These are phyloP conservation scores for Barypeithes pellucidus DNA, from an alignment of 2,888 invertebrate species.

Conservation along the genomic window DNA sequence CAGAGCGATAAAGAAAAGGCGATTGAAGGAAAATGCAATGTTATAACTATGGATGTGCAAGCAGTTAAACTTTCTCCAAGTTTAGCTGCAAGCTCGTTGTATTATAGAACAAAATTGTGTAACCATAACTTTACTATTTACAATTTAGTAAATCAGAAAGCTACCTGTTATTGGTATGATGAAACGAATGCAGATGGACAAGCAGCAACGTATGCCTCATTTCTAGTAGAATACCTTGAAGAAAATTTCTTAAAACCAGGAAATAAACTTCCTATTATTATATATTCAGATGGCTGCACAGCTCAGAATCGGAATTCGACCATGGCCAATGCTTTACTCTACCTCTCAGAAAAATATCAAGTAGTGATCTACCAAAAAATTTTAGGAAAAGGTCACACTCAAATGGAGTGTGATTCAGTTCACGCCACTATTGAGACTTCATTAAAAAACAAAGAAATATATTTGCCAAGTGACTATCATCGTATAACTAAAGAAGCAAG, in stretches of 20 bases:
- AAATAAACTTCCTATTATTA: slow-evolving; percentile 42
- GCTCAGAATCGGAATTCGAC: slow-evolving; percentile 55
- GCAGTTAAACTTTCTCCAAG: slow-evolving; percentile 37
- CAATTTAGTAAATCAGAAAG: slow-evolving; percentile 55
- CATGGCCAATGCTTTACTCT: slow-evolving; percentile 54
- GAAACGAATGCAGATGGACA: slow-evolving; percentile 34
- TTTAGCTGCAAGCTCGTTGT: slow-evolving; percentile 55
- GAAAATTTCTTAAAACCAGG: slow-evolving; percentile 19
- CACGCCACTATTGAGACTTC: slow-evolving; percentile 54
- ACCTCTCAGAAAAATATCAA: slow-evolving; percentile 27
- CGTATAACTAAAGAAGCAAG: slow-evolving; percentile 36
- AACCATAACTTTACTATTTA: slow-evolving; percentile 61
- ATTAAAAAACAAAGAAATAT: slow-evolving; percentile 51
- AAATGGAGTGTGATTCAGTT: slow-evolving; percentile 42
- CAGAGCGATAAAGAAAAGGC: slow-evolving; percentile 10
- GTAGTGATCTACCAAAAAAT: slow-evolving; percentile 51
- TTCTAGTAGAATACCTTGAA: background rate
- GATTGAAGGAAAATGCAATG: slow-evolving; percentile 16
- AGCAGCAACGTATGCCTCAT: slow-evolving; percentile 9
- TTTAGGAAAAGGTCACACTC: slow-evolving; percentile 55
- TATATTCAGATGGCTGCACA: slow-evolving; percentile 56
- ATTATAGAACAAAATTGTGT: slow-evolving; percentile 61
- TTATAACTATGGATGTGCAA: slow-evolving; percentile 34
- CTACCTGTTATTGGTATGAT: slow-evolving; percentile 57
- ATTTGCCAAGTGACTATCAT: slow-evolving; percentile 53